phyloP scores from a whole-genome alignment of 2,888 invertebrate species.

The Rhopalosiphum nymphaeae region DNA sequence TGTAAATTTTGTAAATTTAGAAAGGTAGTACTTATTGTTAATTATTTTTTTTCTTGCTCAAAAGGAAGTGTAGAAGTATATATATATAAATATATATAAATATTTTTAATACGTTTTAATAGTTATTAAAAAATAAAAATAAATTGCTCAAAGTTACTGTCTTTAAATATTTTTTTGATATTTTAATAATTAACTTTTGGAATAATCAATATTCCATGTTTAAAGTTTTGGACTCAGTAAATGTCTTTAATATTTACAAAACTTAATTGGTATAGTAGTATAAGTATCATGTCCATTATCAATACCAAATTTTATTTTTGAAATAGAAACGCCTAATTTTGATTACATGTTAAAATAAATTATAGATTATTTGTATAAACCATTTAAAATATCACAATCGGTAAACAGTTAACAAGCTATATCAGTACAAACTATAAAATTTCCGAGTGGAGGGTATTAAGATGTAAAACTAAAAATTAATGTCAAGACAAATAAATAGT shows the following conservation, averaged over 20 bases:
- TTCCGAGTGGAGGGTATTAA: not conserved
- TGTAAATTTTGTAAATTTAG: not conserved
- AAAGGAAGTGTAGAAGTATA: not conserved
- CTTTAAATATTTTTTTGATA: not conserved
- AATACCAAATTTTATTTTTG: constrained; percentile 23
- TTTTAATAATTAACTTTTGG: not conserved
- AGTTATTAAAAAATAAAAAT: not conserved
- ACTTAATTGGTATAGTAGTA: constrained; percentile 6
- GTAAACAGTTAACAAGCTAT: constrained; percentile 4
- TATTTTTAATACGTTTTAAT: not conserved
- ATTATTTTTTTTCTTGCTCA: not conserved
- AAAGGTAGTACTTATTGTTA: not conserved
- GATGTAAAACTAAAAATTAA: constrained; percentile 33
- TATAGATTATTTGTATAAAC: constrained; percentile 19
- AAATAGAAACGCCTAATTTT: constrained; percentile 25
- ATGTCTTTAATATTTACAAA: constrained; percentile 30
- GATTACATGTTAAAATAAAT: not conserved
- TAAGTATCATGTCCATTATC: not conserved
- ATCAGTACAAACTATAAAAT: not conserved
- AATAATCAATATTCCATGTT: not conserved
- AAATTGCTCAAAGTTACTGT: not conserved
- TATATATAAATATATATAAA: not conserved
- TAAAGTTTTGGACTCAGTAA: not conserved
- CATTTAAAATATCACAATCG: constrained; percentile 16
- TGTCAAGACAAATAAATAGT: constrained; percentile 12